Evolutionary conservation across 1,140 invertebrate species (phyloP), one percentile per base, ranked within the genome.

Genomic region (Cepaea nemoralis): DNA sequence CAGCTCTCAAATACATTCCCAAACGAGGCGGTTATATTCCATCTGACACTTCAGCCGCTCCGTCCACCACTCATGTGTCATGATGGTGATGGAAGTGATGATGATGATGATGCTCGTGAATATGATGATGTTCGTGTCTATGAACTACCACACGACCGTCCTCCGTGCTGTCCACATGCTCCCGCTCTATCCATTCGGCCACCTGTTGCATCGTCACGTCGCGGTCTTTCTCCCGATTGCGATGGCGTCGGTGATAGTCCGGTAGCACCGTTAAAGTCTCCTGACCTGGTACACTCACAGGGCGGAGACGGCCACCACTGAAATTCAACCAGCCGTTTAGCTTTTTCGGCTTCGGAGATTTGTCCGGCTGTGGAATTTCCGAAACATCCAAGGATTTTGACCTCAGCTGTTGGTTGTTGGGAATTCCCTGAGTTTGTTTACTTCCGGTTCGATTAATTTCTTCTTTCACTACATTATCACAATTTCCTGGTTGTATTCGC

Each of bases 81-180:
- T 91, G 87, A 88, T 94, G 95, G 91, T 96, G 95, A 91, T 96
- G 95, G 91, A 96, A 95, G 87, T 96, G 95, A 81, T 91, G 89
- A 91, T 96, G 95, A 89, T 96, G 95, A 85, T 95, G 94, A 85
- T 96, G 95, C 88, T 96, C 94, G 87, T 96, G 95, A 80, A 96
- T 94, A 89, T 96, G 95, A 87, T 94, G 93, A 83, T 94, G 93
- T 85, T 93, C 92, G 81, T 93, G 93, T 75, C 91, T 87, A 82
- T 93, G 92, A 24, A 93, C 87, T 10, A 88, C 82, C 55, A 87
- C 84, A 77, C 84, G 79, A 59, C 85, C 87, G 22, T 48, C 81
- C 48, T 84, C 87, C 39, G 86, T 70, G 67, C 87, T 90, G 84
- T 83, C 86, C 31, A 86, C 80, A 80, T 91, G 89, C 80, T 92